Evolutionary conservation across 1,140 invertebrate species (phyloP), one percentile per base, ranked within the genome.

Genomic region (Halesus radiatus): DNA sequence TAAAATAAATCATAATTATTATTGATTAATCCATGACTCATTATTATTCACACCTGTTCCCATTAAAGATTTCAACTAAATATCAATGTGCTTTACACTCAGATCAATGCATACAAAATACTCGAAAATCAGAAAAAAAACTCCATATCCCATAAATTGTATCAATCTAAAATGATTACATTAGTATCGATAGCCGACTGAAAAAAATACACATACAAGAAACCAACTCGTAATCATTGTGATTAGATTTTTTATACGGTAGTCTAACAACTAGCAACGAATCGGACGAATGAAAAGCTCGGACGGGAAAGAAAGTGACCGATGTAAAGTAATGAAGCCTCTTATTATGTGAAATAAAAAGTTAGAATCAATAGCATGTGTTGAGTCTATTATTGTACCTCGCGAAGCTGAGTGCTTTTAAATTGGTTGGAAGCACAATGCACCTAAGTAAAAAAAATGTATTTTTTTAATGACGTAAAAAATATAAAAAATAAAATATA

Each of bases 171-270:
- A 66, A 66, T 32, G 62, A 66, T 29, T 66, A 32, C 62, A 66
- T 66, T 66, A 66, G 23, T 32, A 32, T 66, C 13, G 29, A 66
- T 29, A 26, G 26, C 22, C 15, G 29, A 26, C 10, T 7, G 29
- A 16, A 66, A 37, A 66, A 26, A 16, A 15, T 6, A 26, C 10
- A 32, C 62, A 26, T 26, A 8, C 62, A 66, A 29, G 62, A 13
- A 3, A 26, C 10, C 10, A 15, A 29, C 62, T 32, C 37, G 20
- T 32, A 32, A 66, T 66, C 26, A 66, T 3, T 66, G 62, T 66
- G 62, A 66, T 66, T 66, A 66, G 1, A 66, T 29, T 66, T 66
- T 66, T 66, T 66, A 22, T 66, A n/a, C 13, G 62, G 22, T 66
- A 15, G 62, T 66, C 29, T 32, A 37, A 66, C 62, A 15, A 66